Evolutionary conservation across 2,888 invertebrate genomes (phyloP), one percentile per base, ranked within the genome.

Genomic region (Ennomos quercinarius): DNA sequence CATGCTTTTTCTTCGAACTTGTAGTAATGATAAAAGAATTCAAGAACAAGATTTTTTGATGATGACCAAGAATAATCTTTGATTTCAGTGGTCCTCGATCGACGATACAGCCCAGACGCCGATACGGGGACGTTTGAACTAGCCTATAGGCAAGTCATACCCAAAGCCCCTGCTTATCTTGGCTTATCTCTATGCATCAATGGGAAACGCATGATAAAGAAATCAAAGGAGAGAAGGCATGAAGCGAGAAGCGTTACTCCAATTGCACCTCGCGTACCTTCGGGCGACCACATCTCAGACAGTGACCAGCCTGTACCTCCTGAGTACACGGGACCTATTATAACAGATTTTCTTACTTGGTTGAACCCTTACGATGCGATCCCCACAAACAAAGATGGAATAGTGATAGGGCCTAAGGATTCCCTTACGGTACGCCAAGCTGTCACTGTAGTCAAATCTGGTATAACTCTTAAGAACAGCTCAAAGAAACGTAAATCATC

Each of bases 121-220:
- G 95, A 96, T 66, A 96, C 97, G 2, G 98, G 97, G 12, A 93
- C 95, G 63, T 98, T 97, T 75, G 97, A 97, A 77, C 80, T 96
- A 68, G 95, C 95, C 8, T 97, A 97, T 81, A 95, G 94, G 59
- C 98, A 98, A 84, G 88, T 94, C 50, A 93, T 96, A 66, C 96
- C 97, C 0, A 95, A 95, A 72, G 95, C 95, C 0, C 97, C 97
- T 10, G 96, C 97, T 0, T 97, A 97, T 80, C 93, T 97, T 64
- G 97, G 97, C 0, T 93, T 95, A 68, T 95, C 95, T 12, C 80
- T 96, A 38, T 94, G 95, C 9, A 93, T 96, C 9, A 94, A 95
- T 64, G 96, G 96, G 2, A 94, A 94, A 66, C 93, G 93, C 64
- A 87, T 96, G 43, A 86, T 93, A 46, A 93, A 91, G 72, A 92